phyloP scores from a whole-genome alignment of 2,113 vertebrate genomes.

The Phyllopteryx taeniolatus region DNA sequence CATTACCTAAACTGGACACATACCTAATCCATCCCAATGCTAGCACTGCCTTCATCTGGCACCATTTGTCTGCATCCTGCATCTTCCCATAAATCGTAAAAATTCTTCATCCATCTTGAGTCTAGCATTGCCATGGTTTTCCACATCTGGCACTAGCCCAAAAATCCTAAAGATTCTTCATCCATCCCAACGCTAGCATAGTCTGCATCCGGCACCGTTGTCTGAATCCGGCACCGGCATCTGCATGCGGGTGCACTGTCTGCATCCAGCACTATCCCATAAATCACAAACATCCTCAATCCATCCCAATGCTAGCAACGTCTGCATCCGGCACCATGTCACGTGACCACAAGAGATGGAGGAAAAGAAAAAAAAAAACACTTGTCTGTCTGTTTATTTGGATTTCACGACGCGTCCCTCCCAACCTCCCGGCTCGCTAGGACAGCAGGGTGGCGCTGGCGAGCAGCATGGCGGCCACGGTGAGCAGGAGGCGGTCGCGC shows the following conservation, averaged over 20 bases:
- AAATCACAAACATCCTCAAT: too few relatives aligned
- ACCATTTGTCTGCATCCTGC: neutral
- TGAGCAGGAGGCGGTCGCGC: slow-evolving; percentile 86
- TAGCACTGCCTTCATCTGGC: neutral
- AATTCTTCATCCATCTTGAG: slow-evolving; percentile 13
- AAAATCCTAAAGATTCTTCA: neutral
- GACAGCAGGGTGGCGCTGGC: slow-evolving; percentile 80
- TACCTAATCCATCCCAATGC: too few relatives aligned
- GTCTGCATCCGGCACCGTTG: too few relatives aligned
- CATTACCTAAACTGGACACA: too few relatives aligned
- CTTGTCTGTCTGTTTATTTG: neutral
- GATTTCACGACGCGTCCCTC: neutral
- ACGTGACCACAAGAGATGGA: slow-evolving; percentile 37
- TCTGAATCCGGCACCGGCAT: too few relatives aligned
- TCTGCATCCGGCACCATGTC: slow-evolving; percentile 20
- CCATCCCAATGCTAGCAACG: too few relatives aligned
- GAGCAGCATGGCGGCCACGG: slow-evolving; percentile 82
- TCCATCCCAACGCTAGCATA: neutral
- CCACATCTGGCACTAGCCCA: too few relatives aligned
- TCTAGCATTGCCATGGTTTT: neutral
- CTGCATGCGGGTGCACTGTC: neutral
- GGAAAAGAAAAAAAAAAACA: neutral
- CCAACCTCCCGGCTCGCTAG: slow-evolving; percentile 67
- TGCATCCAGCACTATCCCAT: neutral
- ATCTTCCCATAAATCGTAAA: neutral